Base-by-base conservation (phyloP, 1,140 invertebrate genomes). In the Calliopsis andreniformis region DNA sequence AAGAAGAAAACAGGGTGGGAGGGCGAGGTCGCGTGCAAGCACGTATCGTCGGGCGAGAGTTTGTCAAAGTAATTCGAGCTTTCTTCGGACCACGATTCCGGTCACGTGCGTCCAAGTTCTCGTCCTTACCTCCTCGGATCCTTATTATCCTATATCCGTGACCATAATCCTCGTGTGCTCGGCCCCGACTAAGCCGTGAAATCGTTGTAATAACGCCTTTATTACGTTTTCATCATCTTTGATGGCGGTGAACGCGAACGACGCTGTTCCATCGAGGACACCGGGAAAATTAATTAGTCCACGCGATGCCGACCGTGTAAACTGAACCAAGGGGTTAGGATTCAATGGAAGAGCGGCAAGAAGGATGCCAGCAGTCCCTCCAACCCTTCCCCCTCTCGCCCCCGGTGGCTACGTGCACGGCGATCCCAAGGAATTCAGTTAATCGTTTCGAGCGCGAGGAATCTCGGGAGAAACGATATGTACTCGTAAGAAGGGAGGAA, bases 61-160 rank as follows among this genome's bases (percentile, higher is more conserved):
- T 88, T 87, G 89, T 90, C 87, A 86, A 87, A 87, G 88, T 89
- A 89, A 88, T 88, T 88, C 85, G 85, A 85, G 85, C 86, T 84
- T 86, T 82, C 85, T 75, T 77, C 75, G 32, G 55, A 67, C 45
- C 67, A 64, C 77, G 62, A 90, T 90, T 90, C 89, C 78, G 78
- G 87, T 88, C 89, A 90, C 89, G 89, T 90, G 87, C 79, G 84
- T 79, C 73, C 85, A 78, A 85, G 86, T 83, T 87, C 86, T 89
- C 87, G 89, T 88, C 88, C 86, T 90, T 89, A 89, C 87, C 86
- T 82, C 84, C 84, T 83, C 82, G 81, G 79, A 86, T 89, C 87
- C 88, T 90, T 89, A 89, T 89, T 90, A 89, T 89, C 86, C 89
- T 85, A 89, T 88, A 90, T 88, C 87, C 86, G 83, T 69, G 62